These are phyloP conservation scores for Bolinopsis microptera DNA, from an alignment of 37 sponge, comb jelly and placozoan species.

Conservation along the genomic window DNA sequence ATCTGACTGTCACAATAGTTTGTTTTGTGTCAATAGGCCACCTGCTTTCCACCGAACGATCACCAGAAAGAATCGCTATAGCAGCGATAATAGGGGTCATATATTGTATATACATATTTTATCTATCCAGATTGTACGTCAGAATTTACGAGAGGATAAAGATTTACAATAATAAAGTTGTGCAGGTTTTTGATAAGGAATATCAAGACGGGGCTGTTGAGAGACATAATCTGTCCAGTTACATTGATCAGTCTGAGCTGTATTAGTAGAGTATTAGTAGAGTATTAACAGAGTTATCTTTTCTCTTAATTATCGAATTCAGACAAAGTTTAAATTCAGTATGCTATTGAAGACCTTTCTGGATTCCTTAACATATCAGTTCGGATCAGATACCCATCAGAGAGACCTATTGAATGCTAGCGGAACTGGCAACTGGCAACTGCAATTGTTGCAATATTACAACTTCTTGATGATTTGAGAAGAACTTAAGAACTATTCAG, in stretches of 20 bases:
- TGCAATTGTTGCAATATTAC: too few relatives aligned
- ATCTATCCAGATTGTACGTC: background rate
- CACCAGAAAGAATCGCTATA: background rate
- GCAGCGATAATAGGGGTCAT: background rate
- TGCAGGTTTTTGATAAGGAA: background rate
- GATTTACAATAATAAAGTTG: constrained; percentile 35
- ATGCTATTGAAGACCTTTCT: too few relatives aligned
- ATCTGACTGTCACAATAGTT: background rate
- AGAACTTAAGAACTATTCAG: too few relatives aligned
- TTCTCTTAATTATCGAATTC: background rate
- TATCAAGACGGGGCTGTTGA: background rate
- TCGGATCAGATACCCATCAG: too few relatives aligned
- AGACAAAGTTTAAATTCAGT: too few relatives aligned
- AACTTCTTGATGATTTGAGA: too few relatives aligned
- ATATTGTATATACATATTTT: background rate
- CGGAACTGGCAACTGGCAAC: too few relatives aligned
- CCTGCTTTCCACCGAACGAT: background rate
- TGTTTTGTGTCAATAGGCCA: background rate
- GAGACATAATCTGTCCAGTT: background rate
- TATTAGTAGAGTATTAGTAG: background rate
- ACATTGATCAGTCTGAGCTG: background rate
- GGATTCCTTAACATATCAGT: background rate
- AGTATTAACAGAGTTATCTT: background rate
- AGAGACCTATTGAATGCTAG: too few relatives aligned
- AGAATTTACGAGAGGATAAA: constrained; percentile 25